Evolutionary conservation across 2,797 vertebrate genomes (phyloP).

Genomic region (Hydrolagus colliei): DNA sequence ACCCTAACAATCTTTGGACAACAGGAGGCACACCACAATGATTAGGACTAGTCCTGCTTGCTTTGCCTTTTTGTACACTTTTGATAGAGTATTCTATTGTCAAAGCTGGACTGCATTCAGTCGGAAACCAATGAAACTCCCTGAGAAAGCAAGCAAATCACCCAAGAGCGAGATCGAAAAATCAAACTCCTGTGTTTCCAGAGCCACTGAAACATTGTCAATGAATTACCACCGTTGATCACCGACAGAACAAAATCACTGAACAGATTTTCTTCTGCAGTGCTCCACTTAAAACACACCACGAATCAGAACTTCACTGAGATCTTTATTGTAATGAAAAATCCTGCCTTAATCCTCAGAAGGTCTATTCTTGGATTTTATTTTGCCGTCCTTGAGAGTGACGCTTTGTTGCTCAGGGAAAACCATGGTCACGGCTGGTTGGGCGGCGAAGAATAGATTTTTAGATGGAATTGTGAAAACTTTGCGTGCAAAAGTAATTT

Average conservation of each 20-base stretch:
- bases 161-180: neutral
- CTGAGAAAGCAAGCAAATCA: neutral
- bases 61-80: too few relatives aligned
- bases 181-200: neutral
- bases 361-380: neutral
- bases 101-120: neutral
- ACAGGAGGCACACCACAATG: too few relatives aligned
- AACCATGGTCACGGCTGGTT: neutral
- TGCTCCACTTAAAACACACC: neutral
- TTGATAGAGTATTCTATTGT: too few relatives aligned
- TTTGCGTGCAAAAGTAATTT: neutral
- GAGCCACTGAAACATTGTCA: neutral
- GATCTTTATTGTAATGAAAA: neutral
- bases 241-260: neutral
- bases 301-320: neutral
- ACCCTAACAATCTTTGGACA: too few relatives aligned
- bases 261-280: too few relatives aligned
- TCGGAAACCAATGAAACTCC: neutral
- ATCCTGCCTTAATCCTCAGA: neutral
- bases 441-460: neutral
- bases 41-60: too few relatives aligned
- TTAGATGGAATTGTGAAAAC: neutral
- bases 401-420: neutral
- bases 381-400: neutral
- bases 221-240: too few relatives aligned